phyloP scores from a whole-genome alignment of 2,888 invertebrate species.

The Lochmaea capreae region DNA sequence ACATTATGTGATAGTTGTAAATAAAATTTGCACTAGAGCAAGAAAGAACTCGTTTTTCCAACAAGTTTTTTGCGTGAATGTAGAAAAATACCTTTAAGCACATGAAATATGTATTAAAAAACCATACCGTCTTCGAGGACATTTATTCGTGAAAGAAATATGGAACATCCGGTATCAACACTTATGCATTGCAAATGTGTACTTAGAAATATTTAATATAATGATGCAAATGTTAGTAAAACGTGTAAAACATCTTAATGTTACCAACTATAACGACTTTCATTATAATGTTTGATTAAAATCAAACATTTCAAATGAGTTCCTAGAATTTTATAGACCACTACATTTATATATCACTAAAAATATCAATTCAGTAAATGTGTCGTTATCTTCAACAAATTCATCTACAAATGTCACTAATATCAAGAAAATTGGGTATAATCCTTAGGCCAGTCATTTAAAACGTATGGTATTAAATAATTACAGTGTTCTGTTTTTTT shows the following conservation, averaged over 20 bases:
- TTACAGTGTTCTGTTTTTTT: no score
- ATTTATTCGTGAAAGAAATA: background rate
- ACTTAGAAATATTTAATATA: constrained; percentile 10
- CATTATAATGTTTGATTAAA: background rate
- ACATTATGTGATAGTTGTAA: no score
- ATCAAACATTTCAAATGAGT: background rate
- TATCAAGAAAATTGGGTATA: no score
- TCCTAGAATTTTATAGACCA: constrained; percentile 3
- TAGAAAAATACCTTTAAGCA: no score
- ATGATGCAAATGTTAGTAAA: constrained; percentile 25
- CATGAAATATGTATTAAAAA: no score
- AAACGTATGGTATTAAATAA: no score
- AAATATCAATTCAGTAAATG: background rate
- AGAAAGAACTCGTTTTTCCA: no score
- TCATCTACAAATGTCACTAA: no score
- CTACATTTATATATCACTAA: background rate
- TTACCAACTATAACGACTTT: constrained; percentile 4
- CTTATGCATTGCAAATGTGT: background rate
- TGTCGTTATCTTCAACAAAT: background rate
- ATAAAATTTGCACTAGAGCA: no score
- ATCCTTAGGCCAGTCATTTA: no score
- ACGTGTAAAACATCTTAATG: constrained; percentile 9
- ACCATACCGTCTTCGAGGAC: background rate
- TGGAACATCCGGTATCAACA: constrained; percentile 11
- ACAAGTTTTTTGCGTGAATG: no score